These are phyloP conservation scores for Sarcophaga peregrina DNA, from an alignment of 1,140 invertebrate genomes.

Conservation along the genomic window DNA sequence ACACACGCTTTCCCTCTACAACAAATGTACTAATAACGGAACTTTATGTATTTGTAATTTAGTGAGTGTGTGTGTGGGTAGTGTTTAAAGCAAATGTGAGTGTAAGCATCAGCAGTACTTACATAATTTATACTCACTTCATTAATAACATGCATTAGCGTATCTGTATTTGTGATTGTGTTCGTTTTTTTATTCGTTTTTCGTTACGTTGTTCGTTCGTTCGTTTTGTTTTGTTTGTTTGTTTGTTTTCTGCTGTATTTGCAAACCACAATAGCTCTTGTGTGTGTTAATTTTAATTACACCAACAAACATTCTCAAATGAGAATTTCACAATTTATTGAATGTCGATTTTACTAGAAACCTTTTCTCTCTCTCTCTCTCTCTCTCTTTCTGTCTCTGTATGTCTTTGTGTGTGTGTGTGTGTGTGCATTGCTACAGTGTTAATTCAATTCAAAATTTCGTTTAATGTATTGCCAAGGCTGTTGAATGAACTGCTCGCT, in stretches of 20 bases:
- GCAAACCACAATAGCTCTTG: background rate
- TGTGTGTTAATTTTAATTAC: slow-evolving; percentile 15
- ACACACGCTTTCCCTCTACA: background rate
- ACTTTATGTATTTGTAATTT: background rate
- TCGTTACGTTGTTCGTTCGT: too few species aligned
- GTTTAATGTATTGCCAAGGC: background rate
- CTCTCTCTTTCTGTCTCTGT: too few species aligned
- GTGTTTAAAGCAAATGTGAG: background rate
- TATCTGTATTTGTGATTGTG: too few species aligned
- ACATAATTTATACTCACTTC: slow-evolving; percentile 3
- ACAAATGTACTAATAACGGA: background rate
- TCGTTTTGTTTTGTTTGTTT: background rate
- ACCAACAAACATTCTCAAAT: background rate
- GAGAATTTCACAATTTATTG: background rate
- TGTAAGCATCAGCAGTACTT: background rate
- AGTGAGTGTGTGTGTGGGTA: background rate
- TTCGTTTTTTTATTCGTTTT: too few species aligned
- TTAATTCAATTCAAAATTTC: background rate
- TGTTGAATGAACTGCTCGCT: background rate
- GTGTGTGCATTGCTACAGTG: background rate
- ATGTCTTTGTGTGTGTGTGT: too few species aligned
- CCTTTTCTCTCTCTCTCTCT: too few species aligned
- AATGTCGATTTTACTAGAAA: background rate
- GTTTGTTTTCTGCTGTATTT: background rate
- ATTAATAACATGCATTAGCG: background rate